A percentile compares a stretch with the other conserved stretches of the same genome.
Evolutionary conservation across 2,113 vertebrate species (phyloP).

Genomic region (Dolichotis patagonum): DNA sequence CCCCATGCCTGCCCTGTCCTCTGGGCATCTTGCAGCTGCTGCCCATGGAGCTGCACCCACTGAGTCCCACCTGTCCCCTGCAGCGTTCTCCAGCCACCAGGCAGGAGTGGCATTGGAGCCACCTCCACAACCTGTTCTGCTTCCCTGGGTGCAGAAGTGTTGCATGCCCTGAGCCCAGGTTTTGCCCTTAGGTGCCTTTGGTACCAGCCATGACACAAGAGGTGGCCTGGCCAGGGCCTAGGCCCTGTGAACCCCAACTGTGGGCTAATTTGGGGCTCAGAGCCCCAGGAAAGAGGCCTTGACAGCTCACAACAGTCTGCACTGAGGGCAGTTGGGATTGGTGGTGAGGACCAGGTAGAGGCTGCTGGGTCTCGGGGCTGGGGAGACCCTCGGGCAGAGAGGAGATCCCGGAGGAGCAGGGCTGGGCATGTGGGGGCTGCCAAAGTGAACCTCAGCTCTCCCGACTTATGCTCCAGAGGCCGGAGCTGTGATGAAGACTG

Average conservation of each 20-base stretch:
- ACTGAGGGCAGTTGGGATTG: accelerated
- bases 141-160: accelerated
- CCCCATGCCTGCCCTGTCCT: not conserved
- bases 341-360: not conserved
- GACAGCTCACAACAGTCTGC: accelerated
- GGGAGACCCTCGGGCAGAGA: no score
- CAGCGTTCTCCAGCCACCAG: no score
- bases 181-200: not conserved
- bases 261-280: not conserved
- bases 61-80: no score
- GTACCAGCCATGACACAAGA: no score
- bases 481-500: accelerated
- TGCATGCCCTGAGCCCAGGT: accelerated
- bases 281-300: not conserved
- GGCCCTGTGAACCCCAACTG: not conserved
- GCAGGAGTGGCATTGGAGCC: not conserved
- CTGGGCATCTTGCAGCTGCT: no score
- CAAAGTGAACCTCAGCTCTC: accelerated
- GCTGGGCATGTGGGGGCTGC: not conserved
- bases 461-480: accelerated
- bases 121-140: no score
- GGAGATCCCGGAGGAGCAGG: not conserved
- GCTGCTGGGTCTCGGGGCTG: not conserved
- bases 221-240: not conserved
- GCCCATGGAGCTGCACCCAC: no score